Evolutionary conservation across 2,113 vertebrate genomes (phyloP).

Genomic region (Corythoichthys intestinalis): DNA sequence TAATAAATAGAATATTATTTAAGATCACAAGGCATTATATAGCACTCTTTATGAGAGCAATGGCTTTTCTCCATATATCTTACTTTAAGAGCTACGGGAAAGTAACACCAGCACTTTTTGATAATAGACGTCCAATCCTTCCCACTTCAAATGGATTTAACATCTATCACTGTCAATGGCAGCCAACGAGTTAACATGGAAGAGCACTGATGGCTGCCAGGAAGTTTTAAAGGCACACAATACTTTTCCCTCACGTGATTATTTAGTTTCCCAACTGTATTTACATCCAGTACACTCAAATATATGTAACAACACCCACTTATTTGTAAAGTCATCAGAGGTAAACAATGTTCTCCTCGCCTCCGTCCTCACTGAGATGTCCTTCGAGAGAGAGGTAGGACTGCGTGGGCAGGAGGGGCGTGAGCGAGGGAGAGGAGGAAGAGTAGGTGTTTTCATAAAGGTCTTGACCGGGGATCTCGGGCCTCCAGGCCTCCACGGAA

Average conservation of each 20-base stretch:
- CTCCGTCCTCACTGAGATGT: slow-evolving; percentile 56
- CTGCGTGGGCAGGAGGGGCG: slow-evolving; percentile 52
- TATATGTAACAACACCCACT: slow-evolving; percentile 33
- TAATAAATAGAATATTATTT: slow-evolving; percentile 43
- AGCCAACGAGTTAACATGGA: neutral
- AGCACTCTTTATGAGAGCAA: slow-evolving; percentile 10
- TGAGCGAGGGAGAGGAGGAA: slow-evolving; percentile 49
- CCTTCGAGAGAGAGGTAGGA: slow-evolving; percentile 65
- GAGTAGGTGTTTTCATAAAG: slow-evolving; percentile 46
- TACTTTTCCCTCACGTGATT: slow-evolving; percentile 11
- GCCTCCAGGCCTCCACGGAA: slow-evolving; percentile 43
- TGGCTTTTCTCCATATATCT: slow-evolving; percentile 17
- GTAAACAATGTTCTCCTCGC: slow-evolving; percentile 68
- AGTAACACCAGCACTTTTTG: slow-evolving; percentile 2
- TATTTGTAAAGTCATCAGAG: slow-evolving; percentile 44
- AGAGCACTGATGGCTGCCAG: slow-evolving; percentile 19
- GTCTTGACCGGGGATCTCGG: slow-evolving; percentile 45
- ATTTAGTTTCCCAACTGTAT: slow-evolving; percentile 3
- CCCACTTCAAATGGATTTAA: no score
- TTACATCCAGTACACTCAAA: slow-evolving; percentile 15
- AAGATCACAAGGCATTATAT: slow-evolving; percentile 19
- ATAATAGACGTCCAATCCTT: no score
- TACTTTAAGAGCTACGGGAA: slow-evolving; percentile 49
- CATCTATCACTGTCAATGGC: no score
- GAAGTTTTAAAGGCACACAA: slow-evolving; percentile 35